Evolutionary conservation across 2,113 vertebrate genomes (phyloP).

Genomic region (Pedionomus torquatus): DNA sequence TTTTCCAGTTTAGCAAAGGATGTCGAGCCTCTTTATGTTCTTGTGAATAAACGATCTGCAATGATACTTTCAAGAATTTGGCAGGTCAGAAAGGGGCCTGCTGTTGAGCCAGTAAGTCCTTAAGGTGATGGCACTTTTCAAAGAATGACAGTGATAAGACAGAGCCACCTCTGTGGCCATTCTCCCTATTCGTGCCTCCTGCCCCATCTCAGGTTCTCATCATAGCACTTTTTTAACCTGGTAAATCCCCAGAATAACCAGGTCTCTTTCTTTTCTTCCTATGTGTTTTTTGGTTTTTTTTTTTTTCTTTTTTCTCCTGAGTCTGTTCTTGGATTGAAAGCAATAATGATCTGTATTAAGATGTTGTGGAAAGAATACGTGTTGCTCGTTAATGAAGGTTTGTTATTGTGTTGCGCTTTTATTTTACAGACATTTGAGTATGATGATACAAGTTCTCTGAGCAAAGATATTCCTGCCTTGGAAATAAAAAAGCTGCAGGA

Average conservation of each 20-base stretch:
- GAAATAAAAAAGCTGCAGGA: conserved; percentile 81
- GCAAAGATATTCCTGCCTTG: conserved; percentile 28
- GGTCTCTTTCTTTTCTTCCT: not conserved
- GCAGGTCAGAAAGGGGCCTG: not conserved
- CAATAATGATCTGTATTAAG: not conserved
- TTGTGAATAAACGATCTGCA: not conserved
- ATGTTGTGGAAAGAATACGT: not conserved
- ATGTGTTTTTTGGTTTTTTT: no score
- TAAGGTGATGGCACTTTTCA: not conserved
- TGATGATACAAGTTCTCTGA: not conserved
- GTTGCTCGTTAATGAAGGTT: not conserved
- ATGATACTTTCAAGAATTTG: not conserved
- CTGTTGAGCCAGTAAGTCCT: not conserved
- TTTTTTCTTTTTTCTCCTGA: no score
- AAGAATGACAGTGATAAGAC: not conserved
- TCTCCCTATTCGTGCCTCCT: not conserved
- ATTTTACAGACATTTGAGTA: conserved; percentile 19
- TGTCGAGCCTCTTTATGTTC: not conserved
- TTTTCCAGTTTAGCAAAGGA: not conserved
- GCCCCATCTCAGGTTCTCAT: not conserved
- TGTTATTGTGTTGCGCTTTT: not conserved
- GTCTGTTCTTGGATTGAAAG: not conserved
- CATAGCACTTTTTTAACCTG: not conserved
- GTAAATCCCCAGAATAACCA: not conserved
- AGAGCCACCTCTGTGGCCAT: not conserved